phyloP scores from a whole-genome alignment of 2,888 invertebrate species.

The Sceliomorpha sp. region DNA sequence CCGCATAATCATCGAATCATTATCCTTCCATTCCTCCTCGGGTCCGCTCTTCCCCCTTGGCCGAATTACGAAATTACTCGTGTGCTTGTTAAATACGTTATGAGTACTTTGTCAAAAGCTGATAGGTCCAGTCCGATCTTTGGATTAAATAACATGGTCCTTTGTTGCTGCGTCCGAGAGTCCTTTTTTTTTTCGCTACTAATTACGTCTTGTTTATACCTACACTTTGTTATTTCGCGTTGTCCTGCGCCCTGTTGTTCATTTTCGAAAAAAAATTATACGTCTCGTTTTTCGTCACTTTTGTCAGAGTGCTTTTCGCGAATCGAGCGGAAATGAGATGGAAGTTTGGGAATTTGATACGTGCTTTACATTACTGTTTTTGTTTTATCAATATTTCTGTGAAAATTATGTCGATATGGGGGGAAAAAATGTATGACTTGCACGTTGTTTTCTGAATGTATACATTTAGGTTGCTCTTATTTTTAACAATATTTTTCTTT shows the following conservation, averaged over 20 bases:
- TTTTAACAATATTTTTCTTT: too few relatives aligned
- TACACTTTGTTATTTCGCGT: background rate
- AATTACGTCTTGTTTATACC: constrained; percentile 1
- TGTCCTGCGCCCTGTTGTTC: background rate
- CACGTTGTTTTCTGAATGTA: too few relatives aligned
- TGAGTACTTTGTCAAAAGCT: constrained; percentile 71
- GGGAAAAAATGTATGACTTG: too few relatives aligned
- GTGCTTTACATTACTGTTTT: too few relatives aligned
- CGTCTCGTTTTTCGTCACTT: too few relatives aligned
- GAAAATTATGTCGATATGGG: too few relatives aligned
- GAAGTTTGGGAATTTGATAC: too few relatives aligned
- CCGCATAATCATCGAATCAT: too few relatives aligned
- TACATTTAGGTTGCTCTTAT: too few relatives aligned
- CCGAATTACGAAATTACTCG: constrained; percentile 76
- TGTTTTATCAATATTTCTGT: too few relatives aligned
- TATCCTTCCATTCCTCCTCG: constrained; percentile 66
- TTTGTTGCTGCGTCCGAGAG: background rate
- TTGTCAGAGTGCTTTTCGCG: too few relatives aligned
- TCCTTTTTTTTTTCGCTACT: background rate
- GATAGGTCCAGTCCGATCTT: constrained; percentile 27
- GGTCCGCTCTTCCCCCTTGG: constrained; percentile 57
- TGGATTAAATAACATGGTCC: constrained; percentile 16
- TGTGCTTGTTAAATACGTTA: constrained; percentile 74
- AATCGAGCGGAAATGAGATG: too few relatives aligned
- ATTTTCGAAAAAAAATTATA: background rate